These are phyloP conservation scores for Athripsodes cinereus DNA, from an alignment of 2,888 invertebrate genomes.

Conservation along the genomic window DNA sequence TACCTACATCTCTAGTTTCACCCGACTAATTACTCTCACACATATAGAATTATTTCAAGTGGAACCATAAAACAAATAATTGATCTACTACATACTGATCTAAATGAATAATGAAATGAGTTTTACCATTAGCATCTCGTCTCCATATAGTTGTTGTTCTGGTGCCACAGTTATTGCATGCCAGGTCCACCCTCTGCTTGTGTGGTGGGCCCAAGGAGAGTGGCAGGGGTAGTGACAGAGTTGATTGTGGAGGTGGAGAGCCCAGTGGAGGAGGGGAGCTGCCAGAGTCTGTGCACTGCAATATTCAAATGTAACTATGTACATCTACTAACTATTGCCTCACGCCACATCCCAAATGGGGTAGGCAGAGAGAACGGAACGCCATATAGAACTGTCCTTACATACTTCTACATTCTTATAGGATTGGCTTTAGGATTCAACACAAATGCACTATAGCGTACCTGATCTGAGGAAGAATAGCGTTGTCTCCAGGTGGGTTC, in stretches of 20 bases:
- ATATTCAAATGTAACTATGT: neutral
- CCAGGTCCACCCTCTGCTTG: conserved; percentile 67
- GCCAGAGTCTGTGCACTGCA: conserved; percentile 17
- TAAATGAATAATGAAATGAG: neutral
- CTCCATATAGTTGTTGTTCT: conserved; percentile 97
- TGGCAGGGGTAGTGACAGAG: conserved; percentile 1
- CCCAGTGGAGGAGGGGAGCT: conserved; percentile 15
- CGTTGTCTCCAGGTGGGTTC: conserved; percentile 19
- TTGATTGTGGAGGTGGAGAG: neutral
- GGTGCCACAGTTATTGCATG: conserved; percentile 96
- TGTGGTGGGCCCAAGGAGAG: conserved; percentile 23
- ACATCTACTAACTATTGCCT: no score
- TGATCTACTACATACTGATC: no score
- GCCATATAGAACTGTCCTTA: no score
- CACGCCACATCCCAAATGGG: no score
- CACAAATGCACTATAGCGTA: conserved; percentile 1
- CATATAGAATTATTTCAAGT: no score
- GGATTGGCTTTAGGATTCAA: neutral
- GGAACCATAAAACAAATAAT: no score
- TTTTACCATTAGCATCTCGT: conserved; percentile 72
- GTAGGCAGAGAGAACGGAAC: no score
- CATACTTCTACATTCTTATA: no score
- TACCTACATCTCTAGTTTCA: no score
- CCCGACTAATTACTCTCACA: no score
- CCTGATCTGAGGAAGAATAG: conserved; percentile 23